Evolutionary conservation across 1,140 invertebrate species (phyloP).

Genomic region (Aphelenchoides besseyi): DNA sequence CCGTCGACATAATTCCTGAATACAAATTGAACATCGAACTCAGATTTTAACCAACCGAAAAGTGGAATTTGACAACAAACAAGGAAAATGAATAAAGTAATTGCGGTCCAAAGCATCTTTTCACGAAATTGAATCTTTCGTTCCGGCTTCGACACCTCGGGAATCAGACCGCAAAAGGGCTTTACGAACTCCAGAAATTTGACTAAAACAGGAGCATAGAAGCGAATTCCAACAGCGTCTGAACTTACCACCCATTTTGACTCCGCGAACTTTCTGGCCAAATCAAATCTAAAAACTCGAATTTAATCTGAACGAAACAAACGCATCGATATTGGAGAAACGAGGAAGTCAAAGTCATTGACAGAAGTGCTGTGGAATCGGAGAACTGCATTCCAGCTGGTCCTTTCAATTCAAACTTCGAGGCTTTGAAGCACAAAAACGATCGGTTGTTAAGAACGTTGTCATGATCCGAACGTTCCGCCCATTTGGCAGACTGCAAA

Average conservation of each 20-base stretch:
- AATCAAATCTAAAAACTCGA: too few relatives aligned
- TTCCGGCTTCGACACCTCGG: slow-evolving; percentile 98
- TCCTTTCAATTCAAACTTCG: not conserved
- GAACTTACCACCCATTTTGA: not conserved
- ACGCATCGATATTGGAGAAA: not conserved
- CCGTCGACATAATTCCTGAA: slow-evolving; percentile 96
- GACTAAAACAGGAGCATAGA: slow-evolving; percentile 68
- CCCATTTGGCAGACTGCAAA: too few relatives aligned
- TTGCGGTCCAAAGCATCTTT: slow-evolving; percentile 99
- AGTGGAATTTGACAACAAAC: slow-evolving; percentile 92
- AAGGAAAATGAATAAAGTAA: slow-evolving; percentile 98
- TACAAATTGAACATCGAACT: not conserved
- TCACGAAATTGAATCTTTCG: slow-evolving; percentile 99
- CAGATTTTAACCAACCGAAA: slow-evolving; percentile 44
- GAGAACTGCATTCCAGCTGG: not conserved
- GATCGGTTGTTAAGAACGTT: not conserved
- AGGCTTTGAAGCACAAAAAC: not conserved
- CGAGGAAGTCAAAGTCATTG: not conserved
- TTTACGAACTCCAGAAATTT: slow-evolving; percentile 99
- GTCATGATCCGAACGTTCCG: too few relatives aligned
- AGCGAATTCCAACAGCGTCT: not conserved
- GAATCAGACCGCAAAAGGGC: slow-evolving; percentile 98
- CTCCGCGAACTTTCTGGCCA: too few relatives aligned
- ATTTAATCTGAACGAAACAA: not conserved
- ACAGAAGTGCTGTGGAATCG: not conserved